Evolutionary conservation across 53 echinoderm and acorn worm species (phyloP), one percentile per base, ranked within the genome.

Genomic region (Echinarachnius parma): DNA sequence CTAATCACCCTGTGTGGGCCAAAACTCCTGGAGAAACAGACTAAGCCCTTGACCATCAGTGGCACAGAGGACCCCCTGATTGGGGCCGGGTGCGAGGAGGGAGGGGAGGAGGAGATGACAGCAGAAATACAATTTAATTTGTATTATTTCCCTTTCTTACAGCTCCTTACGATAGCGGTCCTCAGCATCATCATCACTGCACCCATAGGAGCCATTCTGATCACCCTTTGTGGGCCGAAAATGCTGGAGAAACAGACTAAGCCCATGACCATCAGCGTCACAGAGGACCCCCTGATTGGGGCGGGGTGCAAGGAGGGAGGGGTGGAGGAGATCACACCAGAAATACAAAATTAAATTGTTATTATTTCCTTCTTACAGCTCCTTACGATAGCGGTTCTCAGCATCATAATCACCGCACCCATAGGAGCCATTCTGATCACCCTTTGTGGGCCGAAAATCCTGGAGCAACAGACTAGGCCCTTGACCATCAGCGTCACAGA

Each of bases 371-470:
- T 31, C 9, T 31, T 59, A 26, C 66, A 95, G 96, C 50, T 95
- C 9, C 66, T 95, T 5, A 95, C 91, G 27, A 58, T 95, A 3
- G 96, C 96, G 5, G 90, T 95, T 1, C 80, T 94, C 14, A 79
- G 84, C 60, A 95, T 95, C 66, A 61, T 95, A 0, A 61, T 95
- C 21, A 95, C 96, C 13, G 96, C 96, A 13, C 96, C 96, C 9
- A 61, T 91, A 10, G 96, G 96, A 28, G 96, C 96, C 19, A 78
- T 91, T 35, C 64, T 87, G 24, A 87, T 95, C 45, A 78, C 96
- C 4, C 65, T 95, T 13, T 79, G 84, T 3, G 96, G 96, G 3
- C 96, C 91, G 24, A 87, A 64, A 60, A 75, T 87, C 22, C 82
- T 95, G 34, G 84, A 93, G 76, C 64, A 83, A 42, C 31, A 82